phyloP scores from a whole-genome alignment of 2,797 vertebrate genomes.

The Enteromius trimaculatus region DNA sequence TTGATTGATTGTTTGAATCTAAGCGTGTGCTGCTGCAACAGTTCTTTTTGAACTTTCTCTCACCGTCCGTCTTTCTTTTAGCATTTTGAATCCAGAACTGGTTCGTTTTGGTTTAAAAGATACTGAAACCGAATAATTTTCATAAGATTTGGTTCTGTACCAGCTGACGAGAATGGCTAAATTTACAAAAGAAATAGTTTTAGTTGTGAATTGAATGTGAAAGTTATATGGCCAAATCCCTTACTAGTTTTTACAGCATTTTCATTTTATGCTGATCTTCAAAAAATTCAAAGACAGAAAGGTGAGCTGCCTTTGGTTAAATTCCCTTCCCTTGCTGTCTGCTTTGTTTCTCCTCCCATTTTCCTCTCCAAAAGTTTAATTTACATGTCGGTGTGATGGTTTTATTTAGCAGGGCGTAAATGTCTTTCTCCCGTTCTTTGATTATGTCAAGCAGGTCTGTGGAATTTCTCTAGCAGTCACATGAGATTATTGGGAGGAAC shows the following conservation, averaged over 20 bases:
- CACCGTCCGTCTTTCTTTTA: not conserved
- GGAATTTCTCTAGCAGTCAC: constrained; percentile 48
- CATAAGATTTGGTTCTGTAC: not conserved
- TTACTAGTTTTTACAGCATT: not conserved
- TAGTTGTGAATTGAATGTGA: not conserved
- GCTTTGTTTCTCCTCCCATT: not conserved
- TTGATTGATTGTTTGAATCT: not conserved
- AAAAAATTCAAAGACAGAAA: not conserved
- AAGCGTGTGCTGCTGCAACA: not conserved
- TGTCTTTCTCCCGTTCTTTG: not conserved
- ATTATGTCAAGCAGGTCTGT: constrained; percentile 42
- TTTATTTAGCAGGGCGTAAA: constrained; percentile 39
- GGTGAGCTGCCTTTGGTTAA: too few species aligned
- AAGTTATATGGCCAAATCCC: not conserved
- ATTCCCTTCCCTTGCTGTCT: not conserved
- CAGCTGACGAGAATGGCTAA: not conserved
- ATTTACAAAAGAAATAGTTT: not conserved
- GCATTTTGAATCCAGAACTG: not conserved
- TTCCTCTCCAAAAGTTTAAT: constrained; percentile 13
- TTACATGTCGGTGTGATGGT: constrained; percentile 40
- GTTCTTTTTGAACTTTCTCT: not conserved
- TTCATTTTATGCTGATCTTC: not conserved
- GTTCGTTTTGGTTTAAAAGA: not conserved
- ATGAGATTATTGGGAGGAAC: not conserved
- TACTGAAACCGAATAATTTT: not conserved